Evolutionary conservation across 2,113 vertebrate genomes (phyloP).

Genomic region (Odontesthes bonariensis): DNA sequence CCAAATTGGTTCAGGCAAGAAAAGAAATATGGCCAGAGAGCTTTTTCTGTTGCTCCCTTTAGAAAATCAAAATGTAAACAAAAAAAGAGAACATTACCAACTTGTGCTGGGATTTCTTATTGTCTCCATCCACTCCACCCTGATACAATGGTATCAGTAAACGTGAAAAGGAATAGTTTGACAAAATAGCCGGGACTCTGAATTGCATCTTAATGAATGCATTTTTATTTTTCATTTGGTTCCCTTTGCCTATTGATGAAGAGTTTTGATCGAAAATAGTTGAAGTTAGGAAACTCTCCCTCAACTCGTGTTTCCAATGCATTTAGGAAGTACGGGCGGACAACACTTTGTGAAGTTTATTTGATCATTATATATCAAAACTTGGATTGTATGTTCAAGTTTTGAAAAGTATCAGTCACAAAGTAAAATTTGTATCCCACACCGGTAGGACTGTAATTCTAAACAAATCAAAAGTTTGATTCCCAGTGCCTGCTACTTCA

Average conservation of each 20-base stretch:
- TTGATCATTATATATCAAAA: neutral
- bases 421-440: neutral
- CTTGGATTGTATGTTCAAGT: neutral
- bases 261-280: neutral
- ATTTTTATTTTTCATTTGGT: neutral
- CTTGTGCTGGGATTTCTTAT: neutral
- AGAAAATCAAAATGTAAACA: slow-evolving; percentile 24
- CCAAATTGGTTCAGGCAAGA: slow-evolving; percentile 45
- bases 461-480: neutral
- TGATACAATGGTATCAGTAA: neutral
- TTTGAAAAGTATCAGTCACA: neutral
- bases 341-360: neutral
- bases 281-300: neutral
- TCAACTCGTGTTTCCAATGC: neutral
- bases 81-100: neutral
- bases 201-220: neutral
- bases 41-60: slow-evolving; percentile 29
- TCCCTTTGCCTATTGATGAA: neutral
- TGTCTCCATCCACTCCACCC: neutral
- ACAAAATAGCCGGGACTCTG: neutral
- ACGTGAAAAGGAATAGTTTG: neutral
- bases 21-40: slow-evolving; percentile 33
- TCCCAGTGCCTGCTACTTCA: neutral
- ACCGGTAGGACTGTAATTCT: neutral
- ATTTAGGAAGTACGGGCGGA: neutral